Evolutionary conservation across 2,797 vertebrate species (phyloP).

Genomic region (Rhinella marina): DNA sequence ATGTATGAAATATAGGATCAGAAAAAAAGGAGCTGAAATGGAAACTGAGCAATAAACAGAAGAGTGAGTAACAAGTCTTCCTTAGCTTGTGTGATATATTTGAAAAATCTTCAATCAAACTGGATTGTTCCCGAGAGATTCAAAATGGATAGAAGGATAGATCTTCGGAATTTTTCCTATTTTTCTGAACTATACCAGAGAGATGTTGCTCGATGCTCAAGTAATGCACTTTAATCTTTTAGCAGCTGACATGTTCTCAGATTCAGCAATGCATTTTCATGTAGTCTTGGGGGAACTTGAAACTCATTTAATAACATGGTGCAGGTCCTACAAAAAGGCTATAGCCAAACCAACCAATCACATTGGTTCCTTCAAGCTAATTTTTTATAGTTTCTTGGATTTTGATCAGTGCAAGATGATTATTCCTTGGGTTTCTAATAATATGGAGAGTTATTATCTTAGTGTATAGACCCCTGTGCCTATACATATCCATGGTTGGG

Average conservation of each 20-base stretch:
- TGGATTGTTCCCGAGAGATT: slow-evolving; percentile 13
- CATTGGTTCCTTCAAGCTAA: neutral
- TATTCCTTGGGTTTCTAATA: neutral
- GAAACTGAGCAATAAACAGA: slow-evolving; percentile 25
- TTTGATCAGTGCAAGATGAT: neutral
- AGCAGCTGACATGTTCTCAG: slow-evolving; percentile 12
- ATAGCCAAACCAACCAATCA: neutral
- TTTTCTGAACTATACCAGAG: slow-evolving; percentile 14
- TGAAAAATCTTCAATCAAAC: slow-evolving; percentile 22
- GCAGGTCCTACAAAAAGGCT: neutral
- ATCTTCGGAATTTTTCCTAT: slow-evolving; percentile 17
- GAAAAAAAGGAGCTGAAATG: neutral
- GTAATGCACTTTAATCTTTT: slow-evolving; percentile 20
- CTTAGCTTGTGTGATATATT: slow-evolving; percentile 20
- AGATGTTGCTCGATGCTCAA: neutral
- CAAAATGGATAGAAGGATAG: slow-evolving; percentile 20
- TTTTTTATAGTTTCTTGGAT: neutral
- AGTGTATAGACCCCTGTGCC: neutral
- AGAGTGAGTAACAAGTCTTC: slow-evolving; percentile 1
- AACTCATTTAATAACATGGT: slow-evolving; percentile 29
- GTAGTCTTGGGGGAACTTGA: slow-evolving; percentile 8
- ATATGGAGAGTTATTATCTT: neutral
- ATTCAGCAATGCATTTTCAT: slow-evolving; percentile 23
- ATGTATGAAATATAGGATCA: neutral
- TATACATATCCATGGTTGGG: neutral